A percentile compares a stretch with the other conserved stretches of the same genome.
phyloP scores from a whole-genome alignment of 2,797 vertebrate genomes.

The Megaceryle alcyon region DNA sequence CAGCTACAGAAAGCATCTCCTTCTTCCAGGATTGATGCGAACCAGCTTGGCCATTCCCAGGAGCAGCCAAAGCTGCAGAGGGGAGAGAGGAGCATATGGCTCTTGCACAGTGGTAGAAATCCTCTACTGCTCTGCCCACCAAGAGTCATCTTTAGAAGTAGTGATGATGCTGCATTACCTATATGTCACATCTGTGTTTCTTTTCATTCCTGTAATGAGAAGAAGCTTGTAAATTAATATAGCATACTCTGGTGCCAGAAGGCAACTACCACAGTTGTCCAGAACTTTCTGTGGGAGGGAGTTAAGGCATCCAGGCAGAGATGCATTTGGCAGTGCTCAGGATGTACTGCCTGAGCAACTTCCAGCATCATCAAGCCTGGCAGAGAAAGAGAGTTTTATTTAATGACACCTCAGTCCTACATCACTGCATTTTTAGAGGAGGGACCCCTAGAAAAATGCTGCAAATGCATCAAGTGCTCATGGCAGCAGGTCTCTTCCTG shows the following conservation, averaged over 20 bases:
- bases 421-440: not conserved
- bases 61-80: not conserved
- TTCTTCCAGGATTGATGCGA: fast-evolving
- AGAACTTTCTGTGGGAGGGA: not conserved
- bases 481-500: not conserved
- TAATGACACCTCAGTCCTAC: not conserved
- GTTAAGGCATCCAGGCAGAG: not conserved
- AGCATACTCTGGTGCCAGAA: not conserved
- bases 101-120: not conserved
- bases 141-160: not conserved
- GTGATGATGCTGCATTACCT: not conserved
- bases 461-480: fast-evolving
- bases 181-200: not conserved
- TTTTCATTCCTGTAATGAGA: not conserved
- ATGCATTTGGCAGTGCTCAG: not conserved
- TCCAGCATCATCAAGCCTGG: fast-evolving
- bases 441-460: not conserved
- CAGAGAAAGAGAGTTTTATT: not conserved
- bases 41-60: not conserved
- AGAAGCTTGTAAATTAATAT: not conserved
- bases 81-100: fast-evolving
- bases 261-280: fast-evolving
- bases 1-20: not conserved
- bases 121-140: not conserved
- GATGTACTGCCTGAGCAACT: not conserved